These are phyloP conservation scores for Athrips mouffetella DNA, from an alignment of 2,888 invertebrate genomes.

Conservation along the genomic window DNA sequence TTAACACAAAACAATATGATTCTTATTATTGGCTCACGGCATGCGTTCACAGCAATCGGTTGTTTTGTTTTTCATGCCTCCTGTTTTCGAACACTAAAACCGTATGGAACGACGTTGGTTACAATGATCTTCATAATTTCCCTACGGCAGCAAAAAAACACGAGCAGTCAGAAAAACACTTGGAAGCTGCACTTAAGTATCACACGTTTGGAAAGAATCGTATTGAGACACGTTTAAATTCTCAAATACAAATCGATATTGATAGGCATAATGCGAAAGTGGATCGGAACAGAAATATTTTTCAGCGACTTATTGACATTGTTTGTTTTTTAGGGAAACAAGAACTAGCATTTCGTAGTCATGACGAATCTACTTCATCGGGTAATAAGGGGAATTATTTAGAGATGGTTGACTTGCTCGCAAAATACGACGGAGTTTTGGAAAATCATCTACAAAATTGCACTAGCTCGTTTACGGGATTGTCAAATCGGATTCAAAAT, in stretches of 20 bases:
- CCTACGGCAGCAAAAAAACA: slow-evolving; percentile 14
- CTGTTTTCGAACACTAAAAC: not conserved
- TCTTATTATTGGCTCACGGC: not conserved
- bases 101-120: not conserved
- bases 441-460: slow-evolving; percentile 29
- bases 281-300: slow-evolving; percentile 16
- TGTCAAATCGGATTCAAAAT: slow-evolving; percentile 35
- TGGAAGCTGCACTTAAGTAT: slow-evolving; percentile 11
- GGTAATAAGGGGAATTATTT: slow-evolving; percentile 20
- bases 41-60: not conserved
- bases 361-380: slow-evolving; percentile 32
- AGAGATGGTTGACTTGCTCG: slow-evolving; percentile 33
- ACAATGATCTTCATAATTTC: not conserved
- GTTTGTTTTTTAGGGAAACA: slow-evolving; percentile 13
- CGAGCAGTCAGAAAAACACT: slow-evolving; percentile 15
- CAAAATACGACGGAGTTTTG: slow-evolving; percentile 31
- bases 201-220: slow-evolving; percentile 13
- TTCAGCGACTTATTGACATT: slow-evolving; percentile 16
- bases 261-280: slow-evolving; percentile 17
- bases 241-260: slow-evolving; percentile 11
- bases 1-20: not conserved
- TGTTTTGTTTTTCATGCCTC: not conserved
- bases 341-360: slow-evolving; percentile 36
- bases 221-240: slow-evolving; percentile 14
- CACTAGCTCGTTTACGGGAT: slow-evolving; percentile 10